Conservation (phyloP, 1,140 invertebrate genomes). For the Drosophila funebris region DNA sequence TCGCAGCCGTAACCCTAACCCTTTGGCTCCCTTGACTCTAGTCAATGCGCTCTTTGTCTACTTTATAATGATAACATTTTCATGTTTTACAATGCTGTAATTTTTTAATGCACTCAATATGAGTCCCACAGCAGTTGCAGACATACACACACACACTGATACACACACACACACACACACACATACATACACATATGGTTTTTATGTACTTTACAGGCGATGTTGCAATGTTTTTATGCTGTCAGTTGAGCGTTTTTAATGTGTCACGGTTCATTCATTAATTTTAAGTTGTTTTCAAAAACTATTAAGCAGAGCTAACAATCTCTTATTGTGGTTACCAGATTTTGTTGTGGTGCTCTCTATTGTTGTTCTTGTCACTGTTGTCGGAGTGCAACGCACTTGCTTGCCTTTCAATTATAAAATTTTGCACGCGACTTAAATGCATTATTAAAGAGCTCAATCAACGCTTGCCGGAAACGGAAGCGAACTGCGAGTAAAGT, state of each 20-base stretch:
- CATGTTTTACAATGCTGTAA: conserved; percentile 75
- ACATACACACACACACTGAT: conserved; percentile 8
- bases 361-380: background rate
- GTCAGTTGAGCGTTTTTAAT: conserved; percentile 65
- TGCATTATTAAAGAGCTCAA: conserved; percentile 76
- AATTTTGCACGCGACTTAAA: conserved; percentile 31
- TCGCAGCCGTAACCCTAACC: background rate
- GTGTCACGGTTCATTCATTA: conserved; percentile 75
- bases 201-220: conserved; percentile 21
- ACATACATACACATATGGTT: conserved; percentile 19
- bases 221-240: conserved; percentile 54
- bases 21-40: conserved; percentile 27
- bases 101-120: conserved; percentile 56
- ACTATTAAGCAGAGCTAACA: conserved; percentile 65
- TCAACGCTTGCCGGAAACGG: conserved; percentile 63
- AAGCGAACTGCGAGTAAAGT: conserved; percentile 49
- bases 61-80: conserved; percentile 82
- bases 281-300: conserved; percentile 69
- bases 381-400: conserved; percentile 5
- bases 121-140: conserved; percentile 35
- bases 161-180: conserved; percentile 9
- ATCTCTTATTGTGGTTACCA: conserved; percentile 42
- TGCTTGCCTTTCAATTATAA: conserved; percentile 58
- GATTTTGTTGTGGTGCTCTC: conserved; percentile 34
- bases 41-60: conserved; percentile 63